Evolutionary conservation across 1,140 invertebrate genomes (phyloP), one percentile per base, ranked within the genome.

Genomic region (Aphaenogaster floridana): DNA sequence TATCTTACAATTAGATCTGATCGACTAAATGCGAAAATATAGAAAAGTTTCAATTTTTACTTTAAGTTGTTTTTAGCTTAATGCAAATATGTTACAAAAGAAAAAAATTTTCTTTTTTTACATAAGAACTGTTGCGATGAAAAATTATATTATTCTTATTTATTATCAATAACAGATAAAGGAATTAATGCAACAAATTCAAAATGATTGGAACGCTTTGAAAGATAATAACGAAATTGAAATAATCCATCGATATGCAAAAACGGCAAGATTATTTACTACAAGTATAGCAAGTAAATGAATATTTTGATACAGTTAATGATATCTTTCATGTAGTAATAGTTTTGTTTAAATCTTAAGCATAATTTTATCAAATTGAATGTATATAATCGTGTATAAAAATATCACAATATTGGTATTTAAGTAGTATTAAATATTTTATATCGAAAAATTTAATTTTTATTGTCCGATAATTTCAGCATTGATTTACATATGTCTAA

Each of bases 111-210:
- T 34, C 5, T 17, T 45, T 34, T 77, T 4, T 61, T 21, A 57
- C 5, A 4, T 59, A n/a, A 57, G 0, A 42, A 42, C 2, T 28
- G 3, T 76, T 42, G 2, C 13, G 21, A 61, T 48, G 9, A 77
- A 9, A 59, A 59, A 34, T 42, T 59, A 59, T 45, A 78, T 78
- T 48, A 15, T 42, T 77, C 1, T 50, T 28, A 13, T 79, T 8
- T 80, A 36, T 80, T 68, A 34, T 57, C 3, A 15, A 80, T 68
- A 13, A 72, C 11, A 83, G 52, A 36, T 72, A 72, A 83, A 57
- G 2, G 21, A 17, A 61, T 36, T 83, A 36, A 42, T 66, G 54
- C 13, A 21, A 48, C 28, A 61, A 15, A 74, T 83, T 36, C 39
- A 28, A 4, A 83, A 59, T 61, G 36, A 83, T 34, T 83, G 66